Evolutionary conservation across 2,888 invertebrate species (phyloP).

Genomic region (Gari tellinella): DNA sequence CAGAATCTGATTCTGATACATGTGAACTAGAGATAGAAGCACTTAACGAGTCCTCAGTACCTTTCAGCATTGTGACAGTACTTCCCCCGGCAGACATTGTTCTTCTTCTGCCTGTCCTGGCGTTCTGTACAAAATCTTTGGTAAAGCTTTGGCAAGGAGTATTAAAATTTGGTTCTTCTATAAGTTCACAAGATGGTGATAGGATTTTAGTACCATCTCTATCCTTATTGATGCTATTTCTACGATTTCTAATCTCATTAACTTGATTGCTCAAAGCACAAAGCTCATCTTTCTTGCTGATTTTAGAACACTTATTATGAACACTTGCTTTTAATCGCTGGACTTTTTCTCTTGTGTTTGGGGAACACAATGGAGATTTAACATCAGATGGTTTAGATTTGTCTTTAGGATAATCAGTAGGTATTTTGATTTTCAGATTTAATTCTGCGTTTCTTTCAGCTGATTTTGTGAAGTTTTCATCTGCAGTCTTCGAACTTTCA

Average conservation of each 20-base stretch:
- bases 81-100: conserved; percentile 47
- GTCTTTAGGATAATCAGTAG: background rate
- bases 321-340: too few species aligned
- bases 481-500: too few species aligned
- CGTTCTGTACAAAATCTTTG: too few species aligned
- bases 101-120: background rate
- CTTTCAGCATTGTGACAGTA: conserved; percentile 51
- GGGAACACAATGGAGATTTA: conserved; percentile 6
- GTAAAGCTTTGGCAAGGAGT: too few species aligned
- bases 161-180: conserved; percentile 11
- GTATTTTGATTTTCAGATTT: too few species aligned
- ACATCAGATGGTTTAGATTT: background rate
- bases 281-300: conserved; percentile 34
- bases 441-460: too few species aligned
- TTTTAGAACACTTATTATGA: too few species aligned
- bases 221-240: conserved; percentile 48
- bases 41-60: conserved; percentile 51
- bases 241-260: conserved; percentile 48
- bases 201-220: conserved; percentile 2
- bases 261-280: conserved; percentile 47
- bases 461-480: too few species aligned
- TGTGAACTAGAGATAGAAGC: conserved; percentile 56
- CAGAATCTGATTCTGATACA: conserved; percentile 53
- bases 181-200: conserved; percentile 25
- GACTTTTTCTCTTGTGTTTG: conserved; percentile 1